Evolutionary conservation across 2,797 vertebrate species (phyloP), one percentile per base, ranked within the genome.

Genomic region (Chaetodon trifasciatus): DNA sequence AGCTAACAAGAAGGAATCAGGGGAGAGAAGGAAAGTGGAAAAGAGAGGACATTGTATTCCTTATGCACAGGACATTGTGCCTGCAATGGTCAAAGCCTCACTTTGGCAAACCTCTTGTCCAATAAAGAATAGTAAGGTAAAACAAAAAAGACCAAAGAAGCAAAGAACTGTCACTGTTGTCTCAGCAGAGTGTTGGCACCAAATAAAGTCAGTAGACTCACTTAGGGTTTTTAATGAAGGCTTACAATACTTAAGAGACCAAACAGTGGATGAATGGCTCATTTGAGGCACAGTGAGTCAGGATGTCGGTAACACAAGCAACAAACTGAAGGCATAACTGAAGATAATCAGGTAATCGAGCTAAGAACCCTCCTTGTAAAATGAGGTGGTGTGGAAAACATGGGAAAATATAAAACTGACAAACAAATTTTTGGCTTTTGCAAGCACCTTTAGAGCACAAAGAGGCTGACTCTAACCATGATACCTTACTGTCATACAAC

Each of bases 21-120:
- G 19, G 13, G 2, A 44, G 6, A 70, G 50, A 52, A 50, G 63
- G 19, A 32, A 47, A 57, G 4, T 40, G 21, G 6, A 3, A 49
- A 56, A 17, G 28, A 77, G 49, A 62, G 32, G 10, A 46, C 11
- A 55, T 60, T 78, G 78, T 55, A 85, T 56, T 77, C 9, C 50
- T 49, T 67, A 32, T 52, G 52, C 56, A 53, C 70, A 75, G 55
- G 66, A 83, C 77, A 50, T 60, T 72, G 55, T 28, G 58, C 57
- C 62, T 62, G 23, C 49, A 68, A 46, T 37, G 55, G 55, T 77
- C 66, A 60, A 66, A 50, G 49, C 24, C 47, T 88, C 42, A 35
- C 79, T 73, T n/a, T 65, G 61, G 78, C 42, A 72, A 53, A 50
- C 15, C 39, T 61, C 10, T 47, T 17, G 52, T 50, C 37, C 24